phyloP scores from a whole-genome alignment of 2,888 invertebrate species.

The Philopedon plagiatum region DNA sequence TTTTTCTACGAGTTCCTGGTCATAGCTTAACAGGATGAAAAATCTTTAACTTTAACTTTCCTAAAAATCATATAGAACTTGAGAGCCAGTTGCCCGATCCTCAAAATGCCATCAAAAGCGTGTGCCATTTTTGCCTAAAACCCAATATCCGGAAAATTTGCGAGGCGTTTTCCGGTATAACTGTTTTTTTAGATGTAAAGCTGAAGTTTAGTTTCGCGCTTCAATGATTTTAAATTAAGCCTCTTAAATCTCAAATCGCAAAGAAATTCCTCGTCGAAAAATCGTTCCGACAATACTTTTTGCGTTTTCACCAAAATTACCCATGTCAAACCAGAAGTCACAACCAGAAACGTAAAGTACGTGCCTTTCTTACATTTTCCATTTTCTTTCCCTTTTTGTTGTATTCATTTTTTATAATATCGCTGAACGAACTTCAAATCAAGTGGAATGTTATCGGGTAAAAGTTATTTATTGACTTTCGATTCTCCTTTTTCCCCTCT shows the following conservation, averaged over 20 bases:
- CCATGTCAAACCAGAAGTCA: slow-evolving; percentile 29
- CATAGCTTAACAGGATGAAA: no score
- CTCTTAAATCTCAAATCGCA: slow-evolving; percentile 12
- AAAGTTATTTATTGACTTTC: slow-evolving; percentile 9
- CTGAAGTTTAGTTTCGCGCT: slow-evolving; percentile 3
- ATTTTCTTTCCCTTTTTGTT: slow-evolving; percentile 4
- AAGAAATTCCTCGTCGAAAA: not conserved
- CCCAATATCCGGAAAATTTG: not conserved
- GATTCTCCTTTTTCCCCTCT: no score
- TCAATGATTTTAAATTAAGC: slow-evolving; percentile 17
- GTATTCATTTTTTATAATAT: slow-evolving; percentile 17
- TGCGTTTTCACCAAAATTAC: slow-evolving; percentile 23
- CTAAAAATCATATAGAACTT: no score
- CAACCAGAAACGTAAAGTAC: slow-evolving; percentile 11
- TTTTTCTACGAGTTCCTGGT: no score
- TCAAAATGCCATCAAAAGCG: not conserved
- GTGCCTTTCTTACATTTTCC: slow-evolving; percentile 11
- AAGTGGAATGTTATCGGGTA: not conserved
- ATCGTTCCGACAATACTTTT: slow-evolving; percentile 1
- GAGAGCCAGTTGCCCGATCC: not conserved
- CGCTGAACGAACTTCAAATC: slow-evolving; percentile 11
- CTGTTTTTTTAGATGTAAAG: not conserved
- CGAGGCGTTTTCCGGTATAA: not conserved
- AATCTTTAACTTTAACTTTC: no score
- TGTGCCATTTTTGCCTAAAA: not conserved